Percentiles rank a stretch among this genome's conserved stretches.
phyloP scores from a whole-genome alignment of 2,113 vertebrate genomes.

The Panthera tigris region DNA sequence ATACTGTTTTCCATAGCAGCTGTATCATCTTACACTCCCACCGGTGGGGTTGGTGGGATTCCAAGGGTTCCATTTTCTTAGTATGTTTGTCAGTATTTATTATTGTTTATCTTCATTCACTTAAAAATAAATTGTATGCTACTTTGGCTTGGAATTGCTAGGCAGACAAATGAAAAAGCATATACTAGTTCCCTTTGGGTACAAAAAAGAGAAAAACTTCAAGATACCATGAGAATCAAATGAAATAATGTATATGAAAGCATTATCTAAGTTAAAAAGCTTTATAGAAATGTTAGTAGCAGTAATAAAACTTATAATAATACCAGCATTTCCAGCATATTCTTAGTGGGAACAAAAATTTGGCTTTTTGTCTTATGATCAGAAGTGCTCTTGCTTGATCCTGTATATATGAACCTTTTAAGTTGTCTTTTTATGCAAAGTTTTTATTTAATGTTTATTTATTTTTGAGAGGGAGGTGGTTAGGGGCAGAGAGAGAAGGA shows the following conservation, averaged over 20 bases:
- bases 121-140: conserved; percentile 8
- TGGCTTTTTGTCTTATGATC: background rate
- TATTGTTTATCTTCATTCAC: background rate
- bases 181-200: background rate
- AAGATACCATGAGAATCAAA: background rate
- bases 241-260: background rate
- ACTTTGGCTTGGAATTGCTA: background rate
- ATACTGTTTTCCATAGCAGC: background rate
- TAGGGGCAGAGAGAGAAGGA: background rate
- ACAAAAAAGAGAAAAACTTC: background rate
- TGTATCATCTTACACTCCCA: background rate
- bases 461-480: background rate
- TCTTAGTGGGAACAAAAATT: background rate
- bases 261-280: background rate
- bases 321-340: background rate
- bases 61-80: background rate
- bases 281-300: background rate
- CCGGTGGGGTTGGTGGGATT: background rate
- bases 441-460: background rate
- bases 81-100: background rate
- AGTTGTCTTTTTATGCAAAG: background rate
- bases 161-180: background rate
- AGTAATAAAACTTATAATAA: background rate
- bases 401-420: background rate
- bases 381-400: background rate